A percentile compares a stretch with the other conserved stretches of the same genome.
phyloP scores from a whole-genome alignment of 2,113 vertebrate species.

The Xiphophorus maculatus region DNA sequence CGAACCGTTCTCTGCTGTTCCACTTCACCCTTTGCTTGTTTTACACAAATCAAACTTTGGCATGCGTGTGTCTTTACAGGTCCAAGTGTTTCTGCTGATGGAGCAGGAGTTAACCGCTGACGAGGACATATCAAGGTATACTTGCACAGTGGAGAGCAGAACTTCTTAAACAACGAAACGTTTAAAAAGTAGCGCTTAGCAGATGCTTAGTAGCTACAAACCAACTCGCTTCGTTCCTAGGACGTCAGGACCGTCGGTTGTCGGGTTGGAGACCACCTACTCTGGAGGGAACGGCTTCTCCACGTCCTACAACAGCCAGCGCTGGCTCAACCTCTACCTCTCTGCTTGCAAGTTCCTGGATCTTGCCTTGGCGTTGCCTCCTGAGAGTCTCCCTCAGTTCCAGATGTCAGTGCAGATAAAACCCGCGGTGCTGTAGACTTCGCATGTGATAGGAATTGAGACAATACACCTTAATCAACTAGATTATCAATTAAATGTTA shows the following conservation, averaged over 20 bases:
- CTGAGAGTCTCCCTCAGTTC: conserved; percentile 97
- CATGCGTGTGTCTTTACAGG: conserved; percentile 38
- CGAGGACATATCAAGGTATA: conserved; percentile 96
- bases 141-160: neutral
- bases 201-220: too few relatives aligned
- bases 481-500: neutral
- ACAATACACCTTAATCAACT: neutral
- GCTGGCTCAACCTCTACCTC: conserved; percentile 98
- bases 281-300: conserved; percentile 98
- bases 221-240: conserved; percentile 68
- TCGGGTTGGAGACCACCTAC: conserved; percentile 96
- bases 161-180: neutral
- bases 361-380: conserved; percentile 93
- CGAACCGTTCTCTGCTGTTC: neutral
- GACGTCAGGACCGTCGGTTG: conserved; percentile 92
- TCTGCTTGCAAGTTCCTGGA: conserved; percentile 99
- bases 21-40: neutral
- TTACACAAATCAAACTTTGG: neutral
- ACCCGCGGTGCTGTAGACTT: neutral
- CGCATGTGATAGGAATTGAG: neutral
- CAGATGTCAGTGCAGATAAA: conserved; percentile 89
- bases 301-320: conserved; percentile 98
- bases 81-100: conserved; percentile 77
- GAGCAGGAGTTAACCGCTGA: conserved; percentile 86
- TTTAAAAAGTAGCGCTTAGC: too few relatives aligned